These are phyloP conservation scores for Emydura subglobosa DNA, from an alignment of 2,113 vertebrate species.

Conservation along the genomic window DNA sequence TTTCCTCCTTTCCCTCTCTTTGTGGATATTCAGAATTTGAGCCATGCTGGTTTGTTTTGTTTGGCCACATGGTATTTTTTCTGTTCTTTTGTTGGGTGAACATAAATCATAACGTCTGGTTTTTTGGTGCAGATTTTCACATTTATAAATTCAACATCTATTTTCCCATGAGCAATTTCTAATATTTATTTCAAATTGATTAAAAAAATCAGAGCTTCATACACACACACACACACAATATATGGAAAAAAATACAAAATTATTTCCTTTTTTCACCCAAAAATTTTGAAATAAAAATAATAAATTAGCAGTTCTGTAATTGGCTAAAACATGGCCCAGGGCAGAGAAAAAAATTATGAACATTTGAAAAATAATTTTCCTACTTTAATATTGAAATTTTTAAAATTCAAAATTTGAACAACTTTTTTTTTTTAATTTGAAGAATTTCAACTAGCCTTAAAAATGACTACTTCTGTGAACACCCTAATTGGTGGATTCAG, in stretches of 20 bases:
- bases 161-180: not conserved
- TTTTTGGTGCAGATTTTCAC: not conserved
- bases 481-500: not conserved
- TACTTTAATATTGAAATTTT: not conserved
- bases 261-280: not conserved
- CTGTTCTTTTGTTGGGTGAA: not conserved
- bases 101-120: not conserved
- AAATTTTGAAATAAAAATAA: not conserved
- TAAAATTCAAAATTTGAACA: not conserved
- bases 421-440: not conserved
- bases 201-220: not conserved
- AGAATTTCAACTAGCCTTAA: not conserved
- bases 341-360: no score
- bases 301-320: no score
- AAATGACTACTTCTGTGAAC: not conserved
- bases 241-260: not conserved
- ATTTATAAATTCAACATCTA: not conserved
- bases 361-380: no score
- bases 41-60: not conserved
- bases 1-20: not conserved
- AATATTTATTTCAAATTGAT: not conserved
- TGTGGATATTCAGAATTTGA: not conserved
- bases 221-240: not conserved
- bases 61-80: not conserved
- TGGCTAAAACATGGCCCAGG: no score